Conservation (phyloP, 2,888 invertebrate genomes). For the Galerucella pusilla region DNA sequence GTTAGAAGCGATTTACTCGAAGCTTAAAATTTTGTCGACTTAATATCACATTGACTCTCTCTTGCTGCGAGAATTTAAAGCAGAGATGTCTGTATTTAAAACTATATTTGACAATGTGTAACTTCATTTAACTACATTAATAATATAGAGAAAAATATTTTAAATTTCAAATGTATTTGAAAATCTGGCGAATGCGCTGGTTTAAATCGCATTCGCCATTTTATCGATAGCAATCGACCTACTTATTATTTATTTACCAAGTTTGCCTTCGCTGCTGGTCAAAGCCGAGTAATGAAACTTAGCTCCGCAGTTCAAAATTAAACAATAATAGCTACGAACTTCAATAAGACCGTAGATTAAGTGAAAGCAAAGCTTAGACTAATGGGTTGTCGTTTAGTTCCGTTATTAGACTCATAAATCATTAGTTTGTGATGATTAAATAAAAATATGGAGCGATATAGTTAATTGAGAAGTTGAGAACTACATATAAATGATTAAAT, state of each 20-base stretch:
- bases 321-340: conserved; percentile 5
- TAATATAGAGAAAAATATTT: neutral
- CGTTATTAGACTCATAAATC: neutral
- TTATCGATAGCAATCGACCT: neutral
- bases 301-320: conserved; percentile 5
- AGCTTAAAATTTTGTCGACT: neutral
- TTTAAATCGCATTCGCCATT: neutral
- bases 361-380: neutral
- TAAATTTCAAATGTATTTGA: neutral
- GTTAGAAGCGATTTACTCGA: conserved; percentile 19
- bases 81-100: too few relatives aligned
- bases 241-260: neutral
- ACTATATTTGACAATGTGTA: too few relatives aligned
- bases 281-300: conserved; percentile 10
- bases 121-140: too few relatives aligned
- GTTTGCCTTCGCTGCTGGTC: conserved; percentile 15
- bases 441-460: neutral
- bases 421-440: neutral
- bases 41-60: neutral
- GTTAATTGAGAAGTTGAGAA: too few relatives aligned
- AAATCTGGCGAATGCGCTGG: neutral
- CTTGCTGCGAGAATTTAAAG: neutral
- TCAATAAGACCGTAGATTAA: conserved; percentile 10
- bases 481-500: too few relatives aligned
- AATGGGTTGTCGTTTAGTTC: conserved; percentile 5